Base-by-base conservation (phyloP, 2,113 vertebrate species). In the Empidonax traillii region DNA sequence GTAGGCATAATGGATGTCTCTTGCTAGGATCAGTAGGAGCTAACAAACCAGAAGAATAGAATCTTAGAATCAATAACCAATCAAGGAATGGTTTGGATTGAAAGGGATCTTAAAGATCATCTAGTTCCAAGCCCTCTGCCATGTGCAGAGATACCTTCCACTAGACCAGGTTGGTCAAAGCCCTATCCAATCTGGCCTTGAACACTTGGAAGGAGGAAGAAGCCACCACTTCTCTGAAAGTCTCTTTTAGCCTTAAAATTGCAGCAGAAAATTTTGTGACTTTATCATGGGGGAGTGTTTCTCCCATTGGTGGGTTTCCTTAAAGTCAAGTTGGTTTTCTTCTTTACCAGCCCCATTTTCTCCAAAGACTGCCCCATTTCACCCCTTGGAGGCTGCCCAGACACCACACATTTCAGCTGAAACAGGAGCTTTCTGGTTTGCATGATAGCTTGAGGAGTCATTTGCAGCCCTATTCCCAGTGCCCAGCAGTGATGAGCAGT, bases 391-490 rank as follows among this genome's bases (percentile, higher is more conserved):
- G 39, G 24, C 27, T 63, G 37, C 28, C 41, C n/a, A 68, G 46
- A 30, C 37, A 33, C 20, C 4, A 3, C 31, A 28, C 11, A 37
- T 75, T 53, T 58, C 22, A 55, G 35, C 21, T 71, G 23, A 73
- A 80, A 30, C 16, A 21, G 24, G 37, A 73, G 9, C n/a, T 66
- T 76, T 77, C 65, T 63, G 20, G 9, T 74, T 69, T 7, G 0
- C 3, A 6, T 0, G 0, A n/a, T 82, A 37, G 6, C 37, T 75
- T 3, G 1, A 62, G 35, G 52, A 41, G 30, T 35, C 0, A 1
- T 12, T 41, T 0, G 0, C 55, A 81, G 49, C 14, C 9, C 22
- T 1, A 3, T 46, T 65, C 44, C 22, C 2, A 1, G 24, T 35
- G 55, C 67, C 28, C 39, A 35, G 49, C 39, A 61, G 52, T 58